Percentiles rank a stretch among this genome's conserved stretches.
These are phyloP conservation scores for Macrotus californicus DNA, from an alignment of 2,113 vertebrate species.

Conservation along the genomic window DNA sequence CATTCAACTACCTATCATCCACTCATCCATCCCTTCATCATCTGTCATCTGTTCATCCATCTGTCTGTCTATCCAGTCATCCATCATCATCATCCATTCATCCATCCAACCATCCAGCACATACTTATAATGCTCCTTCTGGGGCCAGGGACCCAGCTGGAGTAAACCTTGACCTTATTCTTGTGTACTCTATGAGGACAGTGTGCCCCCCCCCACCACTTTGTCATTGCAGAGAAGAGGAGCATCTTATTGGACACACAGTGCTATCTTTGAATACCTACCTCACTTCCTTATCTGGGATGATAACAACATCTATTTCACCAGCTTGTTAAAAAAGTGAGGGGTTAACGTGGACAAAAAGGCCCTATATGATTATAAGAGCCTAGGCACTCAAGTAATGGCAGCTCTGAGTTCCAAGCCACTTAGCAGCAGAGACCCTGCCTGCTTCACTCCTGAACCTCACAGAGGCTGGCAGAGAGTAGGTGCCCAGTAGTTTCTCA, in stretches of 20 bases:
- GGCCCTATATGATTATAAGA: background rate
- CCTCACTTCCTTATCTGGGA: background rate
- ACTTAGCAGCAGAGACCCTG: background rate
- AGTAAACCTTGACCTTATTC: background rate
- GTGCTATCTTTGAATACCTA: background rate
- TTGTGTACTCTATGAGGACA: background rate
- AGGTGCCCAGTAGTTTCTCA: background rate
- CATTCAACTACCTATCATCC: background rate
- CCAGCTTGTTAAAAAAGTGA: background rate
- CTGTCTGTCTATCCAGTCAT: background rate
- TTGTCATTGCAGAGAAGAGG: background rate
- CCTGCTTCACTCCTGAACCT: background rate
- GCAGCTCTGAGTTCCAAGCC: background rate
- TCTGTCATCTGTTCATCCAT: background rate
- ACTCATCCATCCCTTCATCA: background rate
- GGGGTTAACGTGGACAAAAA: background rate
- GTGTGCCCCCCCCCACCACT: too few species aligned
- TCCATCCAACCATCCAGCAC: background rate
- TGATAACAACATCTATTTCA: background rate
- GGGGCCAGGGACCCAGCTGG: background rate
- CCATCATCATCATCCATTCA: background rate
- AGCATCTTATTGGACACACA: background rate
- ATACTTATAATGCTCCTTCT: background rate
- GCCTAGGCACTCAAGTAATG: background rate
- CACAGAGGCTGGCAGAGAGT: background rate